Percentiles rank a stretch among this genome's conserved stretches.
Conservation (phyloP, 2,113 vertebrate species). For the Poecilia latipinna region DNA sequence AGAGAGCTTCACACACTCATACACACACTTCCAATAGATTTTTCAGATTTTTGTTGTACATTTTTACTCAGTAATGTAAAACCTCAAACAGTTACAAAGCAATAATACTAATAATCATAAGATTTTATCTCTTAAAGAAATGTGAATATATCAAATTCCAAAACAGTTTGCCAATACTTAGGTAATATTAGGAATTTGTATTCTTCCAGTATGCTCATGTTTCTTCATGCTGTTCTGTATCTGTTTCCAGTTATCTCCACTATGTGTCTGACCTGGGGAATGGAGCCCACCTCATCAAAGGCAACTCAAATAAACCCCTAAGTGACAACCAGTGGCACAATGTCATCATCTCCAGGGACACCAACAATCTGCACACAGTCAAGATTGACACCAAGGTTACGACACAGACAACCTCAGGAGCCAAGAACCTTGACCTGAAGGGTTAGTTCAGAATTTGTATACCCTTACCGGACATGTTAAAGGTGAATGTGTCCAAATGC, state of each 20-base stretch:
- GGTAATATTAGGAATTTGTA: too few relatives aligned
- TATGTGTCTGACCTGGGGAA: slow-evolving; percentile 97
- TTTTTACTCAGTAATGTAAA: not conserved
- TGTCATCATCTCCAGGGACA: slow-evolving; percentile 96
- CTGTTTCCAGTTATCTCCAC: slow-evolving; percentile 87
- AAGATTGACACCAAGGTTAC: slow-evolving; percentile 97
- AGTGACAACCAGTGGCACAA: slow-evolving; percentile 99
- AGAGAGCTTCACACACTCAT: slow-evolving; percentile 29
- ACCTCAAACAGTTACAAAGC: too few relatives aligned
- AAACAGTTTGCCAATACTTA: not conserved
- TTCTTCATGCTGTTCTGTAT: not conserved
- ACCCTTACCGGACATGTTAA: not conserved
- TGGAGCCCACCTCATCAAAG: slow-evolving; percentile 96
- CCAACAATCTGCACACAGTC: slow-evolving; percentile 95
- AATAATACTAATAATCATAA: too few relatives aligned
- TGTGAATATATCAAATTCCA: not conserved
- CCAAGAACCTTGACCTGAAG: slow-evolving; percentile 96
- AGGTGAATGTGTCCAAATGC: not conserved
- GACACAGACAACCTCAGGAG: slow-evolving; percentile 93
- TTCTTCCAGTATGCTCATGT: not conserved
- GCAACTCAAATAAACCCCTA: slow-evolving; percentile 95
- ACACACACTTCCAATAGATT: not conserved
- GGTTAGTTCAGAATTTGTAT: slow-evolving; percentile 75
- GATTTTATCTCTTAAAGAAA: not conserved
- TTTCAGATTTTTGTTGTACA: slow-evolving; percentile 11